phyloP scores from a whole-genome alignment of 2,888 invertebrate genomes.

The Phalangium opilio region DNA sequence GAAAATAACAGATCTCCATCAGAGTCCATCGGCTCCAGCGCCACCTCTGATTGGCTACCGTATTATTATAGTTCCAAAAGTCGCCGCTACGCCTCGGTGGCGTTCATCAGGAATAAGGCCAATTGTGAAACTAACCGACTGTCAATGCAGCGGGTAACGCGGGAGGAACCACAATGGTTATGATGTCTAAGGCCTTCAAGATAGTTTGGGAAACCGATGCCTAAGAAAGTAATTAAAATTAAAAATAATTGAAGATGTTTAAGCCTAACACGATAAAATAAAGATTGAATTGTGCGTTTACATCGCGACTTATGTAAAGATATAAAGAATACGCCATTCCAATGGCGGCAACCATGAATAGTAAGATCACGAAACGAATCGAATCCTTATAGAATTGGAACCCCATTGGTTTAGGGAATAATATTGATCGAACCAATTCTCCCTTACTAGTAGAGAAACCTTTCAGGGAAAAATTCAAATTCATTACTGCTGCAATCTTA shows the following conservation, averaged over 20 bases:
- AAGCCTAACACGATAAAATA: not conserved
- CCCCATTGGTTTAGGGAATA: conserved; percentile 42
- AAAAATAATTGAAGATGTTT: conserved; percentile 5
- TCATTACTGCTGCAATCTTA: too few species aligned
- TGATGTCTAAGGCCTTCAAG: conserved; percentile 63
- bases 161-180: conserved; percentile 85
- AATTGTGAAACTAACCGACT: conserved; percentile 42
- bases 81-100: too few species aligned
- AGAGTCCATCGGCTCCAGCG: too few species aligned
- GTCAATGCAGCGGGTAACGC: conserved; percentile 80
- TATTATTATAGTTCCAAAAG: too few species aligned
- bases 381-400: conserved; percentile 43
- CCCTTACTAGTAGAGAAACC: conserved; percentile 36
- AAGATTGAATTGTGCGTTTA: conserved; percentile 25
- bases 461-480: conserved; percentile 3
- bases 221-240: conserved; percentile 1
- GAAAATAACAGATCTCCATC: too few species aligned
- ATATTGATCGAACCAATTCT: conserved; percentile 40
- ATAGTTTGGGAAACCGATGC: conserved; percentile 6
- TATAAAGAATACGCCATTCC: conserved; percentile 55
- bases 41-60: too few species aligned
- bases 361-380: conserved; percentile 55
- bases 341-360: conserved; percentile 48
- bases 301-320: conserved; percentile 45
- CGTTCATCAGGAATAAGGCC: too few species aligned